Evolutionary conservation across 2,113 vertebrate genomes (phyloP).

Genomic region (Rissa tridactyla): DNA sequence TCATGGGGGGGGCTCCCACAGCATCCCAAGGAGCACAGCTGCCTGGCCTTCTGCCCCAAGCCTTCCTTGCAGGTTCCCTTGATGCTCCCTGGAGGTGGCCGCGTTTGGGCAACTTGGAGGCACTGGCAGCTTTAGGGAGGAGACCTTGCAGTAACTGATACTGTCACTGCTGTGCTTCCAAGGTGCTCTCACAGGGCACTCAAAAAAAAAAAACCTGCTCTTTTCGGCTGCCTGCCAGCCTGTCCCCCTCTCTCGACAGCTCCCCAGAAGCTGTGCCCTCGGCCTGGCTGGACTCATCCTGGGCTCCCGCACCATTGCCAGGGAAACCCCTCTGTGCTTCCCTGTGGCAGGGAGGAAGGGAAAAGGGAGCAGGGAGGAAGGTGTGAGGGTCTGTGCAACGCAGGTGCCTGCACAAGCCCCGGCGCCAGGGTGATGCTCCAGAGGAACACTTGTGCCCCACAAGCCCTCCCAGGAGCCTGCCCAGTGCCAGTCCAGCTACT

Average conservation of each 20-base stretch:
- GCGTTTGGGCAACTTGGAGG: neutral
- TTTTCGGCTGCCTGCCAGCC: neutral
- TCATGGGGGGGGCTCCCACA: neutral
- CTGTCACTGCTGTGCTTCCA: neutral
- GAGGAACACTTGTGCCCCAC: fast-evolving
- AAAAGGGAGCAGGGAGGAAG: neutral
- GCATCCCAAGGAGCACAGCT: fast-evolving
- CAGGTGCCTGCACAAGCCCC: neutral
- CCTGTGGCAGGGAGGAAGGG: neutral
- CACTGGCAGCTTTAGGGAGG: neutral
- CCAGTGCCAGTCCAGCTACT: slow-evolving; percentile 22
- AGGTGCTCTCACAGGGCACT: neutral
- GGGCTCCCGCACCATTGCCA: neutral
- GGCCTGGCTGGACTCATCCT: neutral
- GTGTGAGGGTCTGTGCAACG: neutral
- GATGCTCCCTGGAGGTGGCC: neutral
- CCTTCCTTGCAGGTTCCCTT: neutral
- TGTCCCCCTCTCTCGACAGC: neutral
- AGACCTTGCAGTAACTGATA: neutral
- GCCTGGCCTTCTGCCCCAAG: neutral
- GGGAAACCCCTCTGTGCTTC: neutral
- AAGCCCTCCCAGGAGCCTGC: neutral
- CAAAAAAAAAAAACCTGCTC: neutral
- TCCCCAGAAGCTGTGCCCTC: neutral
- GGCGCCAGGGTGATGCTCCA: fast-evolving